Base-by-base conservation (phyloP, 2,113 vertebrate genomes). In the Malurus alboscapulatus region DNA sequence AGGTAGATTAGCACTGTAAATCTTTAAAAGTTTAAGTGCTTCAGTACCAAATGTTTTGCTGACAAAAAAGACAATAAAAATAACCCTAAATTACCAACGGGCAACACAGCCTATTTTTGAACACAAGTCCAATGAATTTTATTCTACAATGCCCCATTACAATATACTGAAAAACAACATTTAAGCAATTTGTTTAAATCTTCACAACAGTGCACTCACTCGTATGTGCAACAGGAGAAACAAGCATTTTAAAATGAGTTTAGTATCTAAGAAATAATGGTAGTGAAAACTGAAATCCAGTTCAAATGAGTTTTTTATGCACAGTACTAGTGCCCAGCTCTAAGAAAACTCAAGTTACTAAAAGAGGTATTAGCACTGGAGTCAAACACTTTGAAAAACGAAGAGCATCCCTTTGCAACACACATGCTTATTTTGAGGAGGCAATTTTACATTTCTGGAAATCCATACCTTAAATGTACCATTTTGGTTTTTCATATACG, bases 401-500 rank as follows among this genome's bases (percentile, higher is more conserved):
- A 50, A 45, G 5, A 66, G 8, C 7, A 63, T 3, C 2, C 9
- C 45, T 12, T 59, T 42, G 32, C 8, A 81, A 63, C 21, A 17
- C 2, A 40, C 42, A 26, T 8, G 4, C 14, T 72, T 25, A 19
- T 22, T 48, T 3, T 17, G 14, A 79, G 57, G 7, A 36, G 2
- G 2, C 1, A 76, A 16, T 14, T 22, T 22, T 36, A 26, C 1
- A 5, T 2, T 61, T 51, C 27, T 30, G 5, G 0, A 21, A 69
- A 7, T 8, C 17, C 94, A 32, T 97, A 99, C 99, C 99, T 99
- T 99, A 97, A 99, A 99, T 77, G 99, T 99, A n/a, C 99, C 99
- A 94, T 99, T 99, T 90, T 97, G 98, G 92, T 98, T 98, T 97
- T 99, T 99, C 99, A 99, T 99, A 90, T 99, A 99, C 0, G 99